Evolutionary conservation across 2,888 invertebrate genomes (phyloP), one percentile per base, ranked within the genome.

Genomic region (Volucella inanis): DNA sequence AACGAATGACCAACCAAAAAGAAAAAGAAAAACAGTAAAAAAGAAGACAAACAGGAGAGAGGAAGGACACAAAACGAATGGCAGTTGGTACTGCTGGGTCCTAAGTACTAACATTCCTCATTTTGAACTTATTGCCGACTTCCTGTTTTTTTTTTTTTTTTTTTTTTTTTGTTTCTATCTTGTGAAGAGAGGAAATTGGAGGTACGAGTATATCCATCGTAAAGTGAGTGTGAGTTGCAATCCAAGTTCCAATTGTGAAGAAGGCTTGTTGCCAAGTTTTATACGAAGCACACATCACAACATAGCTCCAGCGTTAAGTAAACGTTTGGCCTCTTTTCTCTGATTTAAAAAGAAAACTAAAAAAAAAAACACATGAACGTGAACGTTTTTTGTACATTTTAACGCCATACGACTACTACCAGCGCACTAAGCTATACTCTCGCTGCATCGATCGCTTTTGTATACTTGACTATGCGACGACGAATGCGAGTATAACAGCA

Each of bases 261-360:
- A 52, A 43, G 84, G 79, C 70, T 59, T 80, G 81, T 70, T 80
- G 85, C 85, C 85, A 85, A 85, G 81, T 85, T 81, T 77, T 83
- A 14, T 72, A 50, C 76, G 65, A 41, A 45, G 6, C 31, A 31
- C 31, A 31, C 31, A 31, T 31, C 0, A 31, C 6, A 31, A 6
- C 6, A 31, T 6, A 6, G 31, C 31, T 31, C 61, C 82, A 71
- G 61, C 67, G 68, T 67, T 62, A 61, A 76, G 64, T 64, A 80
- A 75, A 71, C 62, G 50, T 62, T 80, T 85, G 85, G 81, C 85
- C 85, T 85, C 85, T 72, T 81, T 85, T 85, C 54, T 54, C 45
- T 38, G 55, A 83, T 62, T 49, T 47, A 31, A 54, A 12, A 62
- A 65, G 18, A 54, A 65, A 71, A 67, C 57, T 54, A 68, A 72